Percentiles rank a stretch among this genome's conserved stretches.
phyloP scores from a whole-genome alignment of 1,140 invertebrate species.

The Formica selysi region DNA sequence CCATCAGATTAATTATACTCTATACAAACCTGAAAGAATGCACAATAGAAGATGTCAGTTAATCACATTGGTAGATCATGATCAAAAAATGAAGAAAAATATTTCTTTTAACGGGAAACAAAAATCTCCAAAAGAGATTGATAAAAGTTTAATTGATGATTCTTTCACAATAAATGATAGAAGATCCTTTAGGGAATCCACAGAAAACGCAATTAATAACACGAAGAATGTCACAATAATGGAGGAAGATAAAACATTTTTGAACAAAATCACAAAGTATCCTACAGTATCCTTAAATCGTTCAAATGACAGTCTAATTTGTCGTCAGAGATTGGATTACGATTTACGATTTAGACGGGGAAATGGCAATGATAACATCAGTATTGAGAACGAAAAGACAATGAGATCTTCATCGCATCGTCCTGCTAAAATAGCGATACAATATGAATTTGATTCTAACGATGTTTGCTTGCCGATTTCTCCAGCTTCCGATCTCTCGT shows the following conservation, averaged over 20 bases:
- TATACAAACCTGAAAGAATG: not conserved
- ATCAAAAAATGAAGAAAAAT: not conserved
- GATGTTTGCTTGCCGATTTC: slow-evolving; percentile 18
- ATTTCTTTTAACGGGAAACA: not conserved
- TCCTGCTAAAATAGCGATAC: slow-evolving; percentile 10
- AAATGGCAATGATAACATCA: slow-evolving; percentile 11
- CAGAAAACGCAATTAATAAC: not conserved
- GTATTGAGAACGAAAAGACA: slow-evolving; percentile 37
- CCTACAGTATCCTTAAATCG: not conserved
- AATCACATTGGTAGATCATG: not conserved
- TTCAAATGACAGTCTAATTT: slow-evolving; percentile 1
- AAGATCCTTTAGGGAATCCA: not conserved
- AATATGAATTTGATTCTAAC: not conserved
- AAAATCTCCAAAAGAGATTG: not conserved
- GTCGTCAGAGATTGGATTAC: not conserved
- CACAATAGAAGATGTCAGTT: not conserved
- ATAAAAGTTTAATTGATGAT: not conserved
- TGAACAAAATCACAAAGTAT: not conserved
- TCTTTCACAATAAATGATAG: not conserved
- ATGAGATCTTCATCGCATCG: slow-evolving; percentile 34
- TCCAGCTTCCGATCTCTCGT: slow-evolving; percentile 67
- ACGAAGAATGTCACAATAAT: not conserved
- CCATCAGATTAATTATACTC: not conserved
- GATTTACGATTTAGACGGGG: not conserved
- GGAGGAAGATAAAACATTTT: not conserved